Conservation (phyloP, 37 sponge, comb jelly and placozoan genomes). For the Chondrosia reniformis region DNA sequence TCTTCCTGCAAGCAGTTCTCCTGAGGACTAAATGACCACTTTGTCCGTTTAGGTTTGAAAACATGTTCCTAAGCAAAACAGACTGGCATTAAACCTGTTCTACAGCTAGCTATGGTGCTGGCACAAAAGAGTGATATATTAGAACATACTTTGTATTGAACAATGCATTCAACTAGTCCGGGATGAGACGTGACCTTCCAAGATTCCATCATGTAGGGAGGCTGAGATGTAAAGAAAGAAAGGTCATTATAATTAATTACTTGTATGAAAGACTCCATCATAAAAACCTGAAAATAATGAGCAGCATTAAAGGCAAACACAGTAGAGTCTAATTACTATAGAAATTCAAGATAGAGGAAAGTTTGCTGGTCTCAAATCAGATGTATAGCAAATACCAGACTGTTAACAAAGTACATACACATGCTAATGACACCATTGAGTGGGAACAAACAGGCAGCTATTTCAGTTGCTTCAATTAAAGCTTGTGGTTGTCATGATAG, state of each 20-base stretch:
- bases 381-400: neutral
- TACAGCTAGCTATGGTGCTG: neutral
- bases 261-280: too few relatives aligned
- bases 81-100: neutral
- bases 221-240: too few relatives aligned
- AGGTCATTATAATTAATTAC: too few relatives aligned
- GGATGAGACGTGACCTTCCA: slow-evolving; percentile 49
- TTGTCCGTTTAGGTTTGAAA: slow-evolving; percentile 36
- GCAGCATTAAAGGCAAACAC: too few relatives aligned
- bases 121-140: neutral
- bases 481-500: too few relatives aligned
- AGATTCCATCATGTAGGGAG: slow-evolving; percentile 47
- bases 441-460: too few relatives aligned
- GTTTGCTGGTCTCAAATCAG: too few relatives aligned
- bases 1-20: slow-evolving; percentile 12
- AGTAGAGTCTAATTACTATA: too few relatives aligned
- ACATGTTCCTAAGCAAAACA: slow-evolving; percentile 37
- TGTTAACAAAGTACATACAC: neutral
- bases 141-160: slow-evolving; percentile 44
- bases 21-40: slow-evolving; percentile 23
- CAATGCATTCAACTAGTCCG: slow-evolving; percentile 34
- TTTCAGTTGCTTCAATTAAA: too few relatives aligned
- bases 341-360: too few relatives aligned
- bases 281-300: too few relatives aligned
- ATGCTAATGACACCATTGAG: too few relatives aligned